These are phyloP conservation scores for Rhagoletis pomonella DNA, from an alignment of 1,140 invertebrate species.

Conservation along the genomic window DNA sequence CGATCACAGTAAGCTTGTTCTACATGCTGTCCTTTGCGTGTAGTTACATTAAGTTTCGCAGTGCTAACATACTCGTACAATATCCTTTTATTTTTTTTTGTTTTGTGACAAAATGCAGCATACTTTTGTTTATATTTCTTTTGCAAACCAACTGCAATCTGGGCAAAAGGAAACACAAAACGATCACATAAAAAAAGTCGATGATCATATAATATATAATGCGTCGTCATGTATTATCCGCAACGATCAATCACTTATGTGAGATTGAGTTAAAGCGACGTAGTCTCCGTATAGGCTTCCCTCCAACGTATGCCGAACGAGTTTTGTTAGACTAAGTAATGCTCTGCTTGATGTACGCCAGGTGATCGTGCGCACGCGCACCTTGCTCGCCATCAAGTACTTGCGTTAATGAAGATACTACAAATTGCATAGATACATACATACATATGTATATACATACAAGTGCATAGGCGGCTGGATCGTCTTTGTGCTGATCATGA, in stretches of 20 bases:
- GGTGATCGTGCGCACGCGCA: conserved; percentile 53
- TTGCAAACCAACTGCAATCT: neutral
- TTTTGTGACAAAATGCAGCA: conserved; percentile 15
- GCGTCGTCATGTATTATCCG: conserved; percentile 53
- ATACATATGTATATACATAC: too few relatives aligned
- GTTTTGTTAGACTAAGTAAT: neutral
- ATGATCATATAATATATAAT: conserved; percentile 42
- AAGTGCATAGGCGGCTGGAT: neutral
- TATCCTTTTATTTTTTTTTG: neutral
- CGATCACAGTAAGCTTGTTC: too few relatives aligned
- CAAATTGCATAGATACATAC: neutral
- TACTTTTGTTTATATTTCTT: neutral
- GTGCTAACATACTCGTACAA: neutral
- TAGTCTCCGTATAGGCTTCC: neutral
- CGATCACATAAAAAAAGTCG: neutral
- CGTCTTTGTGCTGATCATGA: conserved; percentile 40
- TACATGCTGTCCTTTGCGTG: conserved; percentile 35
- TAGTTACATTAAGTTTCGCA: neutral
- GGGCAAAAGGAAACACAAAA: neutral
- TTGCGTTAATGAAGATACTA: conserved; percentile 41
- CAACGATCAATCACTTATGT: conserved; percentile 51
- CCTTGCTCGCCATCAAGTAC: conserved; percentile 40
- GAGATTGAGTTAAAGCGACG: conserved; percentile 7
- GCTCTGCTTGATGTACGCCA: conserved; percentile 16
- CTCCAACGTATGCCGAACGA: neutral